Evolutionary conservation across 2,797 vertebrate species (phyloP).

Genomic region (Rhynchotus rufescens): DNA sequence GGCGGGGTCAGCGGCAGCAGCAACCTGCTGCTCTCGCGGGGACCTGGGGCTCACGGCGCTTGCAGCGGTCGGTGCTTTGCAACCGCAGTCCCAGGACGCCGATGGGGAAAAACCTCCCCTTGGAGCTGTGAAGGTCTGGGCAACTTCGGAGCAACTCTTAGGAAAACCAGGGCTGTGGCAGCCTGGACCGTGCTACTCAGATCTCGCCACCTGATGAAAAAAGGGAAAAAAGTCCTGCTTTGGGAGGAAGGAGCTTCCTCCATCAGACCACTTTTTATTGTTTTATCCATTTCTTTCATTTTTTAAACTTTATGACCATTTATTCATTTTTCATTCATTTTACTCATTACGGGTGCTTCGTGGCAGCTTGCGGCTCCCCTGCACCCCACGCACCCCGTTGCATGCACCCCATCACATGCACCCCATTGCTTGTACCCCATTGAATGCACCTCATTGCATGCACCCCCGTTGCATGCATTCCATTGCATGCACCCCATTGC

Average conservation of each 20-base stretch:
- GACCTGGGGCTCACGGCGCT: fast-evolving
- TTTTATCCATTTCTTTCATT: too few relatives aligned
- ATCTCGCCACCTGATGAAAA: not conserved
- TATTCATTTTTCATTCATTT: too few relatives aligned
- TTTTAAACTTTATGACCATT: too few relatives aligned
- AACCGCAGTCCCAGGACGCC: not conserved
- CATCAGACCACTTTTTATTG: too few relatives aligned
- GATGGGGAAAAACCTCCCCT: not conserved
- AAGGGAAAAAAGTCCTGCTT: not conserved
- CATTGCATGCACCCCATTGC: too few relatives aligned
- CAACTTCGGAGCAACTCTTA: not conserved
- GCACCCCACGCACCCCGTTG: too few relatives aligned
- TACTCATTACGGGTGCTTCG: too few relatives aligned
- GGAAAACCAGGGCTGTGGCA: not conserved
- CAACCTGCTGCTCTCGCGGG: fast-evolving
- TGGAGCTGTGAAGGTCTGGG: not conserved
- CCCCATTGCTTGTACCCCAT: too few relatives aligned
- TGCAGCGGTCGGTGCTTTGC: not conserved
- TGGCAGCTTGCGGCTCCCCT: too few relatives aligned
- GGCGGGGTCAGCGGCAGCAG: not conserved
- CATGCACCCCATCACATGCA: too few relatives aligned
- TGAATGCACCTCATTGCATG: too few relatives aligned
- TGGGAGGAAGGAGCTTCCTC: not conserved
- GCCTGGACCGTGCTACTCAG: not conserved
- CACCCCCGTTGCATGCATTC: too few relatives aligned